Evolutionary conservation across 2,113 vertebrate species (phyloP).

Genomic region (Phyllostomus discolor): DNA sequence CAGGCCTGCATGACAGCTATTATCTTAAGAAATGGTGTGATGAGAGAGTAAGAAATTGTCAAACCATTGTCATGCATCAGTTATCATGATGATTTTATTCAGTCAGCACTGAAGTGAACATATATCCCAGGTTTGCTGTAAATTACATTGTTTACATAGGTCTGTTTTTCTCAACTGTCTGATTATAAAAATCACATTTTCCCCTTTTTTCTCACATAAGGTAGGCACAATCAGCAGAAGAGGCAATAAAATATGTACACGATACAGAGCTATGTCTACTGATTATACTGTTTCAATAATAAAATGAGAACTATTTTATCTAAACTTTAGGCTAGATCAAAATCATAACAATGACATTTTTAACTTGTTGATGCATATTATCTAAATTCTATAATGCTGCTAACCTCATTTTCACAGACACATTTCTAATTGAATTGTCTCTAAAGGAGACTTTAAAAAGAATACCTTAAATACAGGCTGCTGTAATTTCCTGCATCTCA

Average conservation of each 20-base stretch:
- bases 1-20: background rate
- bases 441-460: background rate
- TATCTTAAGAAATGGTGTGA: conserved; percentile 14
- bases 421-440: background rate
- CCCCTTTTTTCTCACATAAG: background rate
- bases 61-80: conserved; percentile 18
- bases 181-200: conserved; percentile 37
- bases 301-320: background rate
- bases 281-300: background rate
- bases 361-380: background rate
- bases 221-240: background rate
- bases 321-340: background rate
- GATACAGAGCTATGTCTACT: background rate
- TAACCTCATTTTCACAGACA: background rate
- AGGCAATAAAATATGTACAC: background rate
- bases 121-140: conserved; percentile 27
- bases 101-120: conserved; percentile 36
- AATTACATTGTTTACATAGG: background rate
- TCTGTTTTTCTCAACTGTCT: background rate
- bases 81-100: conserved; percentile 57
- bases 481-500: background rate
- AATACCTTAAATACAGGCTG: background rate
- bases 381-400: background rate
- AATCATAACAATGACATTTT: background rate
- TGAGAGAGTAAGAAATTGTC: conserved; percentile 28